Conservation (phyloP, 1,140 invertebrate species). For the Pemphigus obesinymphae region DNA sequence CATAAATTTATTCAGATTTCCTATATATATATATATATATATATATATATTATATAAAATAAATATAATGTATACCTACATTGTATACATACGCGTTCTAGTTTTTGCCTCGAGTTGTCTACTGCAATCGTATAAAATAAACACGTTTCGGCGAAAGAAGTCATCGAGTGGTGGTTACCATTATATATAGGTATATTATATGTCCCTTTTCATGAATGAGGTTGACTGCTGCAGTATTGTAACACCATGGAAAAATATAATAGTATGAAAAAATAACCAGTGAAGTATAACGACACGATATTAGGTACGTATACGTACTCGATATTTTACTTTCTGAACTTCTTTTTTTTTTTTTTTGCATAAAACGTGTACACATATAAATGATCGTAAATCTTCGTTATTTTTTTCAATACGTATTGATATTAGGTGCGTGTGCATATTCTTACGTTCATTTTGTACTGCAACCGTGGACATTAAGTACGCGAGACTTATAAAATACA, state of each 20-base stretch:
- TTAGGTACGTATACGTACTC: neutral
- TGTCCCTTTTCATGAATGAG: constrained; percentile 18
- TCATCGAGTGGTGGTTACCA: constrained; percentile 15
- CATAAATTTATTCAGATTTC: constrained; percentile 7
- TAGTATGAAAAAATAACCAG: neutral
- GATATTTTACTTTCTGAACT: neutral
- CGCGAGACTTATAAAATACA: neutral
- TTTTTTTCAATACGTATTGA: neutral
- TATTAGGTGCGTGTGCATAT: neutral
- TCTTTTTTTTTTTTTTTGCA: neutral
- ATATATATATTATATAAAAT: neutral
- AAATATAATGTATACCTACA: neutral
- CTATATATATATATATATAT: neutral
- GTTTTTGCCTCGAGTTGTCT: neutral
- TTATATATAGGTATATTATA: too few species aligned
- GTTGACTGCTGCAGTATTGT: neutral
- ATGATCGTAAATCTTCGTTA: neutral
- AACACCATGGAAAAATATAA: neutral
- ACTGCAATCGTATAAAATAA: constrained; percentile 37
- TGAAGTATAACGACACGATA: neutral
- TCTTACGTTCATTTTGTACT: neutral
- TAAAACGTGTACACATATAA: neutral
- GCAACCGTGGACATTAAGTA: neutral
- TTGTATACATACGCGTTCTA: neutral
- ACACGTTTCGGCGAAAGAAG: constrained; percentile 23